These are phyloP conservation scores for Portevinia maculata DNA, from an alignment of 2,888 invertebrate genomes.

Conservation along the genomic window DNA sequence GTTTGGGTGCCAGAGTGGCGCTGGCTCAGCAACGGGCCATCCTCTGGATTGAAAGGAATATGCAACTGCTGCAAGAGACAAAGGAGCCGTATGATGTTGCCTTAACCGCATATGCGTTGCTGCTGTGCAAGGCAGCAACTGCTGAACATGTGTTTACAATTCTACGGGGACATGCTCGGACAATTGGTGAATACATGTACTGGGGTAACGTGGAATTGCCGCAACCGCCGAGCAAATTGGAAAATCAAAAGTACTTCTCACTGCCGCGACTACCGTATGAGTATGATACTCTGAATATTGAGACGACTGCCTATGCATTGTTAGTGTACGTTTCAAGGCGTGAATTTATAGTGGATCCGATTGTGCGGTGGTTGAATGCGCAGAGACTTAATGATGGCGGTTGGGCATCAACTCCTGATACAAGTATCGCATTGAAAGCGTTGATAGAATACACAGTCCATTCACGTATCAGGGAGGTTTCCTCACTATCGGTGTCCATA, in stretches of 20 bases:
- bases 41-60: conserved; percentile 91
- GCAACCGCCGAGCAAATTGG: conserved; percentile 91
- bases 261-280: conserved; percentile 93
- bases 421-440: conserved; percentile 93
- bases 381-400: conserved; percentile 94
- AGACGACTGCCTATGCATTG: conserved; percentile 95
- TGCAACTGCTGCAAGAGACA: conserved; percentile 88
- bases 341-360: conserved; percentile 91
- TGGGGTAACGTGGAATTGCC: conserved; percentile 93
- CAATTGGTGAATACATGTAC: conserved; percentile 91
- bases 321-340: conserved; percentile 94
- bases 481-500: conserved; percentile 89
- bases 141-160: conserved; percentile 92
- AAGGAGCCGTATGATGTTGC: conserved; percentile 93
- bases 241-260: conserved; percentile 95
- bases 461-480: conserved; percentile 93
- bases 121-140: conserved; percentile 91
- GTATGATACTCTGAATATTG: conserved; percentile 95
- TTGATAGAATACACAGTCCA: conserved; percentile 94
- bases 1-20: conserved; percentile 89
- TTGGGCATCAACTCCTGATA: conserved; percentile 95
- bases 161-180: conserved; percentile 86
- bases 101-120: conserved; percentile 94
- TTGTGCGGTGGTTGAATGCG: conserved; percentile 95
- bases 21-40: conserved; percentile 90